Conservation (phyloP, 2,888 invertebrate species). For the Tenthredo distinguenda region DNA sequence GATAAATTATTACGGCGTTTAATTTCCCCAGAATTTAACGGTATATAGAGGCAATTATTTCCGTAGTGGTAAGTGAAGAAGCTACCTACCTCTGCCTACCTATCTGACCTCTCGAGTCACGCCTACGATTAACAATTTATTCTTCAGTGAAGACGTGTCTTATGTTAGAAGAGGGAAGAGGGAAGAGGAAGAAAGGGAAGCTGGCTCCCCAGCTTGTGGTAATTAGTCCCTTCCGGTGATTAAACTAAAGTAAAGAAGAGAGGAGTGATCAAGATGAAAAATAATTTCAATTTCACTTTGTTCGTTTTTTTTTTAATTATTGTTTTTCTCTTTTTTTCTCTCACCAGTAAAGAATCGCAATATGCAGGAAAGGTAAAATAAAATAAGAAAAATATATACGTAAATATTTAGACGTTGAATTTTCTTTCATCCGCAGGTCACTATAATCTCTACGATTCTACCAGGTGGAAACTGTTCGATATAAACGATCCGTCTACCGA, state of each 20-base stretch:
- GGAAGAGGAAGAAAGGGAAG: neutral
- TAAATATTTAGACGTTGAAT: neutral
- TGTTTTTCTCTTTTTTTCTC: neutral
- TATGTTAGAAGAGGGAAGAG: neutral
- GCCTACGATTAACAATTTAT: conserved; percentile 13
- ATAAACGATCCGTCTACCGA: conserved; percentile 9
- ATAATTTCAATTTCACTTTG: neutral
- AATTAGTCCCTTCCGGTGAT: conserved; percentile 44
- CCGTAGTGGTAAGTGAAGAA: neutral
- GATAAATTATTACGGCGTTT: too few relatives aligned
- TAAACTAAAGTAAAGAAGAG: neutral
- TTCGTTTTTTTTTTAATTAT: neutral
- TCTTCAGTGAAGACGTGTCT: neutral
- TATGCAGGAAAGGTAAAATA: neutral
- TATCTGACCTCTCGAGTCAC: neutral
- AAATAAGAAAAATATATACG: neutral
- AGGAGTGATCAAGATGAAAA: conserved; percentile 3
- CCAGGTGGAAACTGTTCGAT: neutral
- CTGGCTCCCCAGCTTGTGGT: neutral
- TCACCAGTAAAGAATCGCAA: neutral
- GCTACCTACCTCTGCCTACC: neutral
- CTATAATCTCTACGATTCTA: neutral
- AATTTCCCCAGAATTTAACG: too few relatives aligned
- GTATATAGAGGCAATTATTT: too few relatives aligned
- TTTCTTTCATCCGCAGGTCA: neutral